Base-by-base conservation (phyloP, 2,113 vertebrate species). In the Arothron firmamentum region DNA sequence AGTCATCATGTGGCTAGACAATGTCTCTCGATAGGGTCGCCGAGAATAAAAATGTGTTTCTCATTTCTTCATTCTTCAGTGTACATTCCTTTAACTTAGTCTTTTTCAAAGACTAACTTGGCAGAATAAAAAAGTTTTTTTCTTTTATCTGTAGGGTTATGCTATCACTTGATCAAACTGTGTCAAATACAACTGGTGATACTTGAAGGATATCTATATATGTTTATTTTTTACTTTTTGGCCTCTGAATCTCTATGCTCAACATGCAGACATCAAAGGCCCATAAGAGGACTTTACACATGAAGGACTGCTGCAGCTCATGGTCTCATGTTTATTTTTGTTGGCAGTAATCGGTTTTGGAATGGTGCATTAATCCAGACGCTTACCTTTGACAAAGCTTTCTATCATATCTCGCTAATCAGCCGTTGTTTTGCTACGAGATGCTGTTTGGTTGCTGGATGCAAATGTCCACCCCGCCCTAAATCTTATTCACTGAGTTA, bases 381-480 rank as follows among this genome's bases (percentile, higher is more conserved):
- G 17, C 57, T 15, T 8, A 38, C 14, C n/a, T 56, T 21, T 56
- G 25, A 49, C 20, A 3, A 6, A 17, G 2, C 20, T 7, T 7
- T 8, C 38, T 6, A 19, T 60, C 11, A 51, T 9, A 28, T 72
- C n/a, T 62, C 25, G 59, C 45, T 42, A 28, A 54, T 53, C 57
- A 42, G 52, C 16, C 60, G 31, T 59, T 75, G 43, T 56, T 75
- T 56, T 13, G 7, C 55, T 1, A 45, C 16, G 12, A 45, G 12
- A 12, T 13, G 43, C 43, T 45, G 6, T 45, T 45, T 45, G 43
- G 19, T 56, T 43, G 6, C 19, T 13, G 11, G 65, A 82, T 74
- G 67, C 42, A 67, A 66, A 80, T 77, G 31, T 41, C 58, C 72
- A 63, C 73, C 78, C 63, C 75, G 77, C 12, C 14, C n/a, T 56